phyloP scores from a whole-genome alignment of 2,797 vertebrate species.

The Octomys mimax region DNA sequence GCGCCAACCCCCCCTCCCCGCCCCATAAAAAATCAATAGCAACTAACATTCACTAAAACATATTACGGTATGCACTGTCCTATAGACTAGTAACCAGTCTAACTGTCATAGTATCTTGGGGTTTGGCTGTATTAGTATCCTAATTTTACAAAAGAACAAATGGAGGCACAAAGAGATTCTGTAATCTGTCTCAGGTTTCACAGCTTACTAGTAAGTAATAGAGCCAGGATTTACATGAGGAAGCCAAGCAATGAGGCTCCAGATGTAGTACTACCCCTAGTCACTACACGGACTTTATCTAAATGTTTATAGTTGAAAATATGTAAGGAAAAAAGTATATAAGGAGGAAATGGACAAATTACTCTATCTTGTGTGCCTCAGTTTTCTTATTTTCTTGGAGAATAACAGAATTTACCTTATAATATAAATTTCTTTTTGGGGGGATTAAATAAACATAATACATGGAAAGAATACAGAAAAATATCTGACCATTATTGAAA shows the following conservation, averaged over 20 bases:
- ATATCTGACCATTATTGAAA: neutral
- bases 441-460: conserved; percentile 43
- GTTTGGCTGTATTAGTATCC: neutral
- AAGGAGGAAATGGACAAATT: conserved; percentile 9
- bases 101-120: neutral
- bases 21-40: neutral
- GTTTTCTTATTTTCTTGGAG: conserved; percentile 28
- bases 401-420: conserved; percentile 9
- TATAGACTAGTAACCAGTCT: neutral
- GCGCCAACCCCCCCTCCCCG: too few relatives aligned
- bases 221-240: neutral
- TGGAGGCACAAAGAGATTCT: neutral
- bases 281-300: neutral
- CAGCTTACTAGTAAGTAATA: neutral
- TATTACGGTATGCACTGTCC: neutral
- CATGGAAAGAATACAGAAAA: conserved; percentile 1
- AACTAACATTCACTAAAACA: neutral
- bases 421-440: neutral
- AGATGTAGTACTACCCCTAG: neutral
- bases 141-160: neutral
- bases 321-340: neutral
- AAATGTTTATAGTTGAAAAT: conserved; percentile 32
- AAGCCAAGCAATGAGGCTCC: neutral
- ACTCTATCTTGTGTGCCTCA: neutral
- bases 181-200: neutral